phyloP scores from a whole-genome alignment of 2,797 vertebrate genomes.

The Novumbra hubbsi region DNA sequence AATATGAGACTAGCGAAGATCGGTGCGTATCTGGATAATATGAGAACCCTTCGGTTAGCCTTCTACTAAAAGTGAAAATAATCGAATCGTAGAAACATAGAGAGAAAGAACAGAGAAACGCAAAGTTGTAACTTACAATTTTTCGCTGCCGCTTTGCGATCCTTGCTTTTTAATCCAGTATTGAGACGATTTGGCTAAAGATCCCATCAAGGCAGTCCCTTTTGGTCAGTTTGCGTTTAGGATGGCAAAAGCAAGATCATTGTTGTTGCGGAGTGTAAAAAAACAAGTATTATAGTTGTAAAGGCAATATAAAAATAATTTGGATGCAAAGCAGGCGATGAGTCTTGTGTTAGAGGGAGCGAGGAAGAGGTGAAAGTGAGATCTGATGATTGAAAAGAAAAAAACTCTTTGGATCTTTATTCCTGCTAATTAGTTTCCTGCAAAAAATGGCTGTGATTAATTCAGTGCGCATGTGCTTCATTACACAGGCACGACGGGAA shows the following conservation, averaged over 20 bases:
- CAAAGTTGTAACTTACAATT: slow-evolving; percentile 98
- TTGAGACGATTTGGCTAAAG: slow-evolving; percentile 87
- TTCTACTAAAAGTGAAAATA: slow-evolving; percentile 62
- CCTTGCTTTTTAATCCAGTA: slow-evolving; percentile 92
- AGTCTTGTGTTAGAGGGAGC: slow-evolving; percentile 87
- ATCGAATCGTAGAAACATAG: slow-evolving; percentile 67
- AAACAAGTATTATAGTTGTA: slow-evolving; percentile 81
- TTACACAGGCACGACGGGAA: slow-evolving; percentile 99
- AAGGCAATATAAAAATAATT: slow-evolving; percentile 90
- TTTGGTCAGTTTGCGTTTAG: slow-evolving; percentile 85
- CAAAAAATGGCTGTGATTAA: slow-evolving; percentile 99
- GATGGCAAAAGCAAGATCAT: slow-evolving; percentile 88
- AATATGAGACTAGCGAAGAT: slow-evolving; percentile 57
- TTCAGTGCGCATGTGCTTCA: slow-evolving; percentile 99
- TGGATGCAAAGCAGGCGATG: slow-evolving; percentile 93
- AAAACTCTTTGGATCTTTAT: slow-evolving; percentile 99
- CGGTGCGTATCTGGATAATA: slow-evolving; percentile 43
- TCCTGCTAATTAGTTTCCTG: slow-evolving; percentile 99
- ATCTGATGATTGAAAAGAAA: slow-evolving; percentile 99
- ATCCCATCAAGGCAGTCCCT: slow-evolving; percentile 88
- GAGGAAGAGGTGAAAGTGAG: slow-evolving; percentile 97
- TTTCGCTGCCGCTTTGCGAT: slow-evolving; percentile 88
- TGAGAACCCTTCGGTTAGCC: slow-evolving; percentile 54
- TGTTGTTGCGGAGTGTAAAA: slow-evolving; percentile 90
- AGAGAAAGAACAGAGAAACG: slow-evolving; percentile 80